Conservation (phyloP, 2,888 invertebrate species). For the Hypselothyrea guttata region DNA sequence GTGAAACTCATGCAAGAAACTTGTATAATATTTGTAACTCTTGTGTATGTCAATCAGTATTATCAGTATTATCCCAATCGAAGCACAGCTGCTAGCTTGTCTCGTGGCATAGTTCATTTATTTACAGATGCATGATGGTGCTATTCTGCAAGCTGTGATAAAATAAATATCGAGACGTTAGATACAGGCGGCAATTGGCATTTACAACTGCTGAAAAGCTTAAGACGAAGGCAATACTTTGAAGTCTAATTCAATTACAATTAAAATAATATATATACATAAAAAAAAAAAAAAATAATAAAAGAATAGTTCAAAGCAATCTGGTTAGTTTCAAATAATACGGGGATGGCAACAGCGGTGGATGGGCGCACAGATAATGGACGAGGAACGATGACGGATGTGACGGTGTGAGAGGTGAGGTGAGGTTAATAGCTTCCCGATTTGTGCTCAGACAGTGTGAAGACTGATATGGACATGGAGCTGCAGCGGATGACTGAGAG, state of each 20-base stretch:
- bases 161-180: slow-evolving; percentile 50
- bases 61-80: too few species aligned
- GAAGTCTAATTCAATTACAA: too few species aligned
- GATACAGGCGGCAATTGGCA: slow-evolving; percentile 18
- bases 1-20: slow-evolving; percentile 45
- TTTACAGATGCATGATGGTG: slow-evolving; percentile 83
- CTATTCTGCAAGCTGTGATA: slow-evolving; percentile 82
- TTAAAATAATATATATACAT: too few species aligned
- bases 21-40: slow-evolving; percentile 5
- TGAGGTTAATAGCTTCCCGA: too few species aligned
- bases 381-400: slow-evolving; percentile 18
- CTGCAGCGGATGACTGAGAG: too few species aligned
- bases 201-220: slow-evolving; percentile 49
- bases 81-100: slow-evolving; percentile 1
- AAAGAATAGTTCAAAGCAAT: slow-evolving; percentile 15
- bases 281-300: slow-evolving; percentile 14
- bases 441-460: background rate
- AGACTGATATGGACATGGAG: slow-evolving; percentile 2
- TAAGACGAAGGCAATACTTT: slow-evolving; percentile 74
- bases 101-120: slow-evolving; percentile 33
- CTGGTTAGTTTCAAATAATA: slow-evolving; percentile 10
- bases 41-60: background rate
- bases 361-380: slow-evolving; percentile 16
- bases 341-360: slow-evolving; percentile 10
- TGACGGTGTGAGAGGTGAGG: slow-evolving; percentile 13